Conservation (phyloP, 2,888 invertebrate species). For the Torymus texanus region DNA sequence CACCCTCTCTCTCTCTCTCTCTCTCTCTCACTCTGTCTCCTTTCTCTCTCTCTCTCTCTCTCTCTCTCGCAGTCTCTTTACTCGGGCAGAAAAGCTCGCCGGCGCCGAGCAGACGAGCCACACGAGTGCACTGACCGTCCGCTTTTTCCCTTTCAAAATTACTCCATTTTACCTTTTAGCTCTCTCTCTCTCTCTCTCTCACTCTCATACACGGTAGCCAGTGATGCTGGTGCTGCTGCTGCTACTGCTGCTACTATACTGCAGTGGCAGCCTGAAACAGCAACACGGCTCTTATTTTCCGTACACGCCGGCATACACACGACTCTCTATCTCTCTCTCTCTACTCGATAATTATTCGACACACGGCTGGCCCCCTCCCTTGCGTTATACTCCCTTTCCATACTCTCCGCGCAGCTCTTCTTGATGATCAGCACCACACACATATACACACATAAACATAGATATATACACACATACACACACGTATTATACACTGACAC, state of each 20-base stretch:
- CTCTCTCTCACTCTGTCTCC: neutral
- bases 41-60: neutral
- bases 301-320: neutral
- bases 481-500: too few species aligned
- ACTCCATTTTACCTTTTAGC: constrained; percentile 31
- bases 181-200: neutral
- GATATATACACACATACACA: too few species aligned
- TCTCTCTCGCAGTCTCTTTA: neutral
- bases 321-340: too few species aligned
- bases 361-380: too few species aligned
- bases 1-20: neutral
- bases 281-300: constrained; percentile 22
- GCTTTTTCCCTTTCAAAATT: constrained; percentile 45
- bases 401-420: too few species aligned
- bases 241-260: too few species aligned
- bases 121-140: constrained; percentile 55
- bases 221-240: too few species aligned
- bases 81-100: constrained; percentile 47
- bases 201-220: too few species aligned
- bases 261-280: neutral
- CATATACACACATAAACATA: too few species aligned
- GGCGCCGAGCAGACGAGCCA: constrained; percentile 49
- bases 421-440: too few species aligned
- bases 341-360: too few species aligned
- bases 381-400: too few species aligned